Evolutionary conservation across 2,797 vertebrate species (phyloP), one percentile per base, ranked within the genome.

Genomic region (Bryconaethiops microstoma): DNA sequence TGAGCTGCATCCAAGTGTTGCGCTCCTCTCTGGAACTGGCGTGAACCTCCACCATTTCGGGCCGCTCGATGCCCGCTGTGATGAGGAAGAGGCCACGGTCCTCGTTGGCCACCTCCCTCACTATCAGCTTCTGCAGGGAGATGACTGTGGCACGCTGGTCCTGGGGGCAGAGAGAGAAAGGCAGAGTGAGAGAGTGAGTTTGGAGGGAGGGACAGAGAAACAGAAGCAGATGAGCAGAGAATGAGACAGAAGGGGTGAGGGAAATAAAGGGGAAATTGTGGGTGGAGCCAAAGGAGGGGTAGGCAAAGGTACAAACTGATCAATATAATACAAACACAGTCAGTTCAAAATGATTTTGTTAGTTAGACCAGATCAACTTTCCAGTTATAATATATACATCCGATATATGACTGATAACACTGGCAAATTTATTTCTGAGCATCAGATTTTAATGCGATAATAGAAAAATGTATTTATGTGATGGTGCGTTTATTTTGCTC

Each of bases 11-110:
- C 98, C 97, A 99, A 84, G 94, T 94, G 57, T 96, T 98, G 5
- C 98, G 95, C 69, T 98, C 98, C 3, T 99, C 97, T 77, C 95
- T 96, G 50, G 97, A 96, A 91, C 93, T 95, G 85, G 96, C 95
- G 1, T 96, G 93, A 16, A 98, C 96, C 86, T 99, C 97, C 85
- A 98, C 96, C 97, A 99, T 99, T 91, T 99, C 98, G 0, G 98
- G 98, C 71, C 94, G 94, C 79, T 94, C 93, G 0, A 92, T 93
- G 59, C 94, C 96, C 13, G 96, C 96, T 2, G 96, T 97, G 91
- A 99, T 99, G 79, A 99, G 95, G 90, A 99, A 99, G 59, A 99
- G 93, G 25, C 95, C 98, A 21, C 96, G 97, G 89, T 99, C 98
- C 87, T 99, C 97, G 29, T 98, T 98, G 0, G 98, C 98, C 5